Conservation (phyloP, 1,140 invertebrate species). For the Diabrotica undecimpunctata region DNA sequence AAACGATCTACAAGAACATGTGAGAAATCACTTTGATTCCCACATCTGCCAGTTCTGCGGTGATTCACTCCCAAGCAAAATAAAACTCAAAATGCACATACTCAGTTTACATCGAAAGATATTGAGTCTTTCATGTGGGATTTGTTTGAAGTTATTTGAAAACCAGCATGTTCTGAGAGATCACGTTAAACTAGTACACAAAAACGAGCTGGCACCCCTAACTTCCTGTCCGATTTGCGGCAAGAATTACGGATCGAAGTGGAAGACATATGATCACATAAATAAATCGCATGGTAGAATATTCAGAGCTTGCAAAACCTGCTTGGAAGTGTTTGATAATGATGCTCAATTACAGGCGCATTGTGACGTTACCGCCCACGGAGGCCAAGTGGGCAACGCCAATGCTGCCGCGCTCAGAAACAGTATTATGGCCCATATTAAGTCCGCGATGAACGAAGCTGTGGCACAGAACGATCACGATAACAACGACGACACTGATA, state of each 20-base stretch:
- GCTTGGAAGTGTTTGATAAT: constrained; percentile 55
- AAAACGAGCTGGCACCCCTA: constrained; percentile 50
- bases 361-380: constrained; percentile 49
- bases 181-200: constrained; percentile 55
- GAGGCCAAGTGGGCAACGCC: constrained; percentile 14
- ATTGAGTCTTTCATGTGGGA: constrained; percentile 56
- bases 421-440: constrained; percentile 23
- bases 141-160: constrained; percentile 57
- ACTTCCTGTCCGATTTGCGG: constrained; percentile 60
- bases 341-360: constrained; percentile 53
- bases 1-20: constrained; percentile 54
- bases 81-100: constrained; percentile 61
- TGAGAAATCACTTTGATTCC: constrained; percentile 53
- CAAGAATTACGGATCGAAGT: constrained; percentile 58
- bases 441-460: constrained; percentile 22
- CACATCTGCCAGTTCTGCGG: constrained; percentile 61
- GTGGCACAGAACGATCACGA: constrained; percentile 16
- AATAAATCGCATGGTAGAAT: constrained; percentile 59
- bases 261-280: constrained; percentile 61
- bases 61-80: constrained; percentile 56
- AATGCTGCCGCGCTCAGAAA: constrained; percentile 5
- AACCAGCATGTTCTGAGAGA: constrained; percentile 56
- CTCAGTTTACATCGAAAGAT: constrained; percentile 55
- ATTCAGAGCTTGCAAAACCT: constrained; percentile 58
- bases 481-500: constrained; percentile 18